Evolutionary conservation across 2,113 vertebrate species (phyloP).

Genomic region (Carassius auratus): DNA sequence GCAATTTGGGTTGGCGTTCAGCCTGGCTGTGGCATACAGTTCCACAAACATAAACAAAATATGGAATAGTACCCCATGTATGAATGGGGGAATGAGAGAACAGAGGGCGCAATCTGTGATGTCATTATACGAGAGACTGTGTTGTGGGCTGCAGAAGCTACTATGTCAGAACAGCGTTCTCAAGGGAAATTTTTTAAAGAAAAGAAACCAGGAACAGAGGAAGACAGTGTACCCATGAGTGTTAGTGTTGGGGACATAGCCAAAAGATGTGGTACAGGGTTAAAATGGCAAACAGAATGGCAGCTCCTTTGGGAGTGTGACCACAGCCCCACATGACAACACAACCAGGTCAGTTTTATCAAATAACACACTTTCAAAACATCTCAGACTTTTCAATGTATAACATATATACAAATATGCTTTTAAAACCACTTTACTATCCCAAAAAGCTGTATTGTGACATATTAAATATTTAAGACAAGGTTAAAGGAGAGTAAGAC

Average conservation of each 20-base stretch:
- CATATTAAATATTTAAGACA: background rate
- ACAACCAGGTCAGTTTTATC: background rate
- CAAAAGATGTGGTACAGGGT: background rate
- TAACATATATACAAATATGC: background rate
- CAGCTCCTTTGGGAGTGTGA: slow-evolving; percentile 1
- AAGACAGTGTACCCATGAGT: slow-evolving; percentile 28
- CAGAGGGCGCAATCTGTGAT: background rate
- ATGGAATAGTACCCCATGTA: background rate
- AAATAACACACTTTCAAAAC: background rate
- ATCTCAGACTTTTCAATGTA: background rate
- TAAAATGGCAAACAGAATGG: slow-evolving; percentile 32
- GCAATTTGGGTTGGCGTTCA: background rate
- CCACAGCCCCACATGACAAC: slow-evolving; percentile 24
- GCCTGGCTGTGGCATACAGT: slow-evolving; percentile 8
- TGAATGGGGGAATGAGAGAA: background rate
- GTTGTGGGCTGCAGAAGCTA: background rate
- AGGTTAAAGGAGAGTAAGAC: slow-evolving; percentile 71
- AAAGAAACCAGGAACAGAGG: slow-evolving; percentile 32
- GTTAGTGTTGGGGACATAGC: slow-evolving; percentile 42
- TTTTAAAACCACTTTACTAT: no score
- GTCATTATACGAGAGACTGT: background rate
- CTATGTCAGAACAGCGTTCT: slow-evolving; percentile 40
- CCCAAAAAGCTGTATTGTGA: background rate
- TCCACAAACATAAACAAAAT: background rate
- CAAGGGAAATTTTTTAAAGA: slow-evolving; percentile 1